phyloP scores from a whole-genome alignment of 2,888 invertebrate species.

The Limnephilus lunatus region DNA sequence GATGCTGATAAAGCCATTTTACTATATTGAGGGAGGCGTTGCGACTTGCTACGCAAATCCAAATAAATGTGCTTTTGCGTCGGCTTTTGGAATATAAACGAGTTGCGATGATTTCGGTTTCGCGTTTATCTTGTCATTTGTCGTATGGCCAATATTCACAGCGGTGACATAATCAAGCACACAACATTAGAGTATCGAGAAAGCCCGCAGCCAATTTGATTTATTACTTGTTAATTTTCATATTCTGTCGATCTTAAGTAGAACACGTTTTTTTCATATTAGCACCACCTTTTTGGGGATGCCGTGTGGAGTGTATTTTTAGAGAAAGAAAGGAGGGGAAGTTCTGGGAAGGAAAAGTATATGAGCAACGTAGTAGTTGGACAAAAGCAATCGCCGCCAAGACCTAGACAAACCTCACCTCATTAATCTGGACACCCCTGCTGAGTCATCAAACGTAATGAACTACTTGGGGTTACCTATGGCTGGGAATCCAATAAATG shows the following conservation, averaged over 20 bases:
- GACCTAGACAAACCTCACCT: too few species aligned
- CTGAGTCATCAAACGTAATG: too few species aligned
- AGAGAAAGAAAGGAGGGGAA: too few species aligned
- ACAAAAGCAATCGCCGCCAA: too few species aligned
- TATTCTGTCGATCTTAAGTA: not conserved
- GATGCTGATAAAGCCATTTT: constrained; percentile 42
- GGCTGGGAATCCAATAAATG: too few species aligned
- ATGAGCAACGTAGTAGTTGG: too few species aligned
- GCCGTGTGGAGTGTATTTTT: too few species aligned
- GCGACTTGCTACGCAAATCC: not conserved
- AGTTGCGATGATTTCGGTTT: not conserved
- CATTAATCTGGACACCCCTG: too few species aligned
- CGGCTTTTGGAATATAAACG: not conserved
- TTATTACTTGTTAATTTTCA: not conserved
- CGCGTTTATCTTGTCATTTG: not conserved
- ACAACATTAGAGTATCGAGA: not conserved
- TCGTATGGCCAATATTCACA: not conserved
- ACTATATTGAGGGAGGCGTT: constrained; percentile 26
- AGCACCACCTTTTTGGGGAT: too few species aligned
- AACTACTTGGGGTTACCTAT: too few species aligned
- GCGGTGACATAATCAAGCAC: not conserved
- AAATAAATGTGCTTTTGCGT: constrained; percentile 11
- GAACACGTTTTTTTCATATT: too few species aligned
- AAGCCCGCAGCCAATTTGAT: not conserved
- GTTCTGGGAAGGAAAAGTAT: too few species aligned